Conservation (phyloP, 2,888 invertebrate species). For the Dendrolimus pini region DNA sequence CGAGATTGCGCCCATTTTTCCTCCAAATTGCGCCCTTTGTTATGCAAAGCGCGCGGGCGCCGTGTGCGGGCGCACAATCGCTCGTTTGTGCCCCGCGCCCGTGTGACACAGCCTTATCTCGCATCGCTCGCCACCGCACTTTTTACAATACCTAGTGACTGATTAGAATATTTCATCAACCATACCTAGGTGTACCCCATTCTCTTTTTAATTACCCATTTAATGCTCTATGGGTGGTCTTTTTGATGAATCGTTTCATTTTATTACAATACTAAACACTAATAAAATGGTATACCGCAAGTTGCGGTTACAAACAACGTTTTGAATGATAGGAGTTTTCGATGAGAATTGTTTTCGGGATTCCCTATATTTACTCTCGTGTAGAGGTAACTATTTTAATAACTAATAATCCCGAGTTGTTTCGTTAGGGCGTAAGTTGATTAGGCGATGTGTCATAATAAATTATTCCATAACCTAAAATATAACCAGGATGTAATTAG, state of each 20-base stretch:
- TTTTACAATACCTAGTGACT: slow-evolving; percentile 64
- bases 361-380: too few species aligned
- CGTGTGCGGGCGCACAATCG: slow-evolving; percentile 69
- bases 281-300: neutral
- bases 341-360: neutral
- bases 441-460: too few species aligned
- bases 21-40: slow-evolving; percentile 75
- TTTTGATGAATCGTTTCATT: slow-evolving; percentile 18
- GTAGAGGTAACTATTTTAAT: too few species aligned
- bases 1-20: slow-evolving; percentile 70
- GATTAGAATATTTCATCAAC: slow-evolving; percentile 73
- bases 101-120: slow-evolving; percentile 65
- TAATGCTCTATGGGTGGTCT: slow-evolving; percentile 38
- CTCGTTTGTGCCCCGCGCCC: slow-evolving; percentile 53
- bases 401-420: too few species aligned
- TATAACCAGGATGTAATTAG: too few species aligned
- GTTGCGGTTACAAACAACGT: slow-evolving; percentile 1
- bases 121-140: slow-evolving; percentile 49
- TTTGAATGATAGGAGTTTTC: neutral
- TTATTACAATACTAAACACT: neutral
- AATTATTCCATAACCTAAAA: too few species aligned
- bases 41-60: slow-evolving; percentile 72
- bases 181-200: slow-evolving; percentile 33
- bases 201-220: slow-evolving; percentile 50
- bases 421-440: too few species aligned